Base-by-base conservation (phyloP, 2,113 vertebrate genomes). In the Cryptomyrus ogoouensis region DNA sequence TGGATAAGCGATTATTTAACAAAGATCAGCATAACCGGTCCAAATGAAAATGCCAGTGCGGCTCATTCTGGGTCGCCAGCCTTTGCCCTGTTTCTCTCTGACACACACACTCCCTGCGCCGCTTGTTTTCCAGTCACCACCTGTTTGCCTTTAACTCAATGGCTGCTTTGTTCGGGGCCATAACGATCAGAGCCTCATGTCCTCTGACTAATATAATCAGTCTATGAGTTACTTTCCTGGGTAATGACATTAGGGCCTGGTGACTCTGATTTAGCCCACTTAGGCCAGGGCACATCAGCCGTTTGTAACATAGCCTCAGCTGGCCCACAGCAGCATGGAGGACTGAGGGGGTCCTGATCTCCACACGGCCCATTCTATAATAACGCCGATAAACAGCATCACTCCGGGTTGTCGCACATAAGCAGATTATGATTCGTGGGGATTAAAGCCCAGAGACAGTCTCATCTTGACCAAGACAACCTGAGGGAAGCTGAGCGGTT, bases 211-310 rank as follows among this genome's bases (percentile, higher is more conserved):
- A 96, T 95, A 91, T 90, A 95, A 96, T 96, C 94, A 95, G 90
- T 93, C 94, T 94, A 91, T 93, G 90, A 95, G 95, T 96, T 95
- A 94, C 93, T 90, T 90, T 90, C 90, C 91, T 17, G 83, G 91
- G 90, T 96, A 95, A 96, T 94, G 90, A 91, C 91, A 95, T 96
- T 96, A 96, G 91, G 93, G 95, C 93, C 95, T 94, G 95, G 93
- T 96, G 96, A 96, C 94, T 95, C 92, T 94, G 93, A 95, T 96
- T 95, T 92, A 94, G 93, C 88, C 92, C 91, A 92, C 90, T 95
- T 94, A 94, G 86, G 17, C 84, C 39, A 89, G 90, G 91, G 50
- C 39, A 24, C 66, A 58, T 13, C 35, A 7, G 31, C 31, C 35
- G 1, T 35, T 77, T 77, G 70, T 77, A 35, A 39, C 35, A 39